A percentile compares a stretch with the other conserved stretches of the same genome.
Conservation (phyloP, 2,888 invertebrate genomes). For the Sinohyriopsis cumingii region DNA sequence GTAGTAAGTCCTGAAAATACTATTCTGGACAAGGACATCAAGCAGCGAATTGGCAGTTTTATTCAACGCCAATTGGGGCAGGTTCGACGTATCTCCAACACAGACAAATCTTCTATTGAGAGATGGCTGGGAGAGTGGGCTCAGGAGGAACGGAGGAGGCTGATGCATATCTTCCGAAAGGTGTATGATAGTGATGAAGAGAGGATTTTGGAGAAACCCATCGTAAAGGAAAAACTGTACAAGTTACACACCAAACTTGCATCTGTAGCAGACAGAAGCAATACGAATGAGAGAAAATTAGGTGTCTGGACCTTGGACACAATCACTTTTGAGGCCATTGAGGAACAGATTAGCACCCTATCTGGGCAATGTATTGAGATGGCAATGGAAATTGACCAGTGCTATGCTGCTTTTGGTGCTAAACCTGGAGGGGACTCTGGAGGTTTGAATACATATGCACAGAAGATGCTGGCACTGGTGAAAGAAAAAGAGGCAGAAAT, state of each 20-base stretch:
- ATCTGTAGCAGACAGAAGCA: neutral
- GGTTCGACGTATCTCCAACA: constrained; percentile 23
- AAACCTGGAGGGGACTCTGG: neutral
- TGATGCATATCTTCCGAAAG: constrained; percentile 18
- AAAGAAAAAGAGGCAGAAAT: constrained; percentile 16
- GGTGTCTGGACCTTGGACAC: constrained; percentile 2
- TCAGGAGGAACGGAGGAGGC: constrained; percentile 20
- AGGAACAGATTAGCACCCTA: constrained; percentile 5
- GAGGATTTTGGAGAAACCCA: constrained; percentile 3
- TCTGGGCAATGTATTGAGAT: constrained; percentile 6
- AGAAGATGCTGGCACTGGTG: too few relatives aligned
- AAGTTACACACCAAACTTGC: neutral
- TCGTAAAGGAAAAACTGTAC: constrained; percentile 6
- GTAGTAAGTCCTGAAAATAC: too few relatives aligned
- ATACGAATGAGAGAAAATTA: neutral
- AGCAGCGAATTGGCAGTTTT: constrained; percentile 16
- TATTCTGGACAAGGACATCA: constrained; percentile 21
- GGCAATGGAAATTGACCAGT: constrained; percentile 11
- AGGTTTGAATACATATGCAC: too few relatives aligned
- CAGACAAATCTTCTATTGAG: constrained; percentile 33
- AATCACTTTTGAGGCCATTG: constrained; percentile 9
- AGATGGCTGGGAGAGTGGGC: constrained; percentile 32
- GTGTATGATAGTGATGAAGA: neutral
- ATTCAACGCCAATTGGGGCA: constrained; percentile 26
- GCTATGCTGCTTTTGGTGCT: constrained; percentile 12